Percentiles rank a stretch among this genome's conserved stretches.
These are phyloP conservation scores for Eciton burchellii DNA, from an alignment of 1,140 invertebrate genomes.

Conservation along the genomic window DNA sequence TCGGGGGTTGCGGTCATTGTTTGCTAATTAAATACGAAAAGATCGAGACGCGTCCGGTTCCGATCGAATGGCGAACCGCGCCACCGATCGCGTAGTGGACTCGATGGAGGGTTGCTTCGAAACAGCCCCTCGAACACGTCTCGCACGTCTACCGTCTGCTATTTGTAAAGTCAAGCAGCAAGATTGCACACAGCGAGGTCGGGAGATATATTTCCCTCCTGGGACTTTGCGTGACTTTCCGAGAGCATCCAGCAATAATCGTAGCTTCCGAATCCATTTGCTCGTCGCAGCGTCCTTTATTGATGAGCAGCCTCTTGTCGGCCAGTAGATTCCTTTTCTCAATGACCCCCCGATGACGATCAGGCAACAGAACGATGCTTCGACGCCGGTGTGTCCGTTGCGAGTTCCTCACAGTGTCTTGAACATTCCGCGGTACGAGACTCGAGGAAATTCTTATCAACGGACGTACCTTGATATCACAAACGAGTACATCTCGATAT, in stretches of 20 bases:
- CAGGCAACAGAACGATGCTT: neutral
- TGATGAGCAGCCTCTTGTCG: neutral
- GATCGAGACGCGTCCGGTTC: constrained; percentile 58
- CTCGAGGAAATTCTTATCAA: too few relatives aligned
- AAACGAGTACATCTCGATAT: too few relatives aligned
- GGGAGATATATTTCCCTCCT: constrained; percentile 43
- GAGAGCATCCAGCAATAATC: constrained; percentile 22
- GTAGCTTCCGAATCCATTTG: constrained; percentile 26
- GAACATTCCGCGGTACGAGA: too few relatives aligned
- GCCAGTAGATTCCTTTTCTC: neutral
- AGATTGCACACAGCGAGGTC: neutral
- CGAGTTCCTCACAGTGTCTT: too few relatives aligned
- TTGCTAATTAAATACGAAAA: constrained; percentile 76
- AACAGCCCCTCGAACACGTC: too few relatives aligned
- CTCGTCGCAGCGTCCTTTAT: neutral
- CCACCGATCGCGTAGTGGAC: neutral
- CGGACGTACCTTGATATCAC: too few relatives aligned
- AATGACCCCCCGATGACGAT: neutral
- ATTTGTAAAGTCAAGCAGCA: neutral
- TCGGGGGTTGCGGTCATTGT: constrained; percentile 49
- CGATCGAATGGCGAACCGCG: constrained; percentile 28
- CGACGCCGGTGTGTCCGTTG: too few relatives aligned
- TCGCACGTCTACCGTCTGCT: neutral
- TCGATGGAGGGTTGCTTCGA: constrained; percentile 16
- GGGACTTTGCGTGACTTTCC: constrained; percentile 54